These are phyloP conservation scores for Rhagonycha lutea DNA, from an alignment of 2,888 invertebrate species.

Conservation along the genomic window DNA sequence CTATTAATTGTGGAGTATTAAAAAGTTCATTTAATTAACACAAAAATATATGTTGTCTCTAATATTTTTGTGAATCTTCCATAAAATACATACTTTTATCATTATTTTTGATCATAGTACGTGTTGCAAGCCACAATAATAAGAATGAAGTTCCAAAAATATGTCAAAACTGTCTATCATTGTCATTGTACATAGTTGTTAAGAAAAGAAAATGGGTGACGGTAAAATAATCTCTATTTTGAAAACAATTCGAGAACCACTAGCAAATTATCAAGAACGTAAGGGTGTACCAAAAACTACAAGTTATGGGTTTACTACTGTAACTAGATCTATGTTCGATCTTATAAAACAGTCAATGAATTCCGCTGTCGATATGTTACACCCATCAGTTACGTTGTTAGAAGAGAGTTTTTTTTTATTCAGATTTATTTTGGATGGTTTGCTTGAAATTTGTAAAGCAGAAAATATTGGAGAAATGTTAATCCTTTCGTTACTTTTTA, in stretches of 20 bases:
- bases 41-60: too few relatives aligned
- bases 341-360: not conserved
- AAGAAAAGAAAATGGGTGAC: not conserved
- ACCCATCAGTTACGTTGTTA: not conserved
- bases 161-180: not conserved
- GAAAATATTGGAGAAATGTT: not conserved
- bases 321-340: not conserved
- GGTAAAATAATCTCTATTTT: not conserved
- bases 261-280: not conserved
- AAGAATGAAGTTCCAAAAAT: too few relatives aligned
- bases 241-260: not conserved
- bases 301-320: not conserved
- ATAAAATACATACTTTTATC: not conserved
- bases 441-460: not conserved
- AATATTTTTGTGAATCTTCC: too few relatives aligned
- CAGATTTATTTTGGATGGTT: not conserved
- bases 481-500: not conserved
- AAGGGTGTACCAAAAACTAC: not conserved
- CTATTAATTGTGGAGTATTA: too few relatives aligned
- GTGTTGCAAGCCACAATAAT: not conserved
- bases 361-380: not conserved
- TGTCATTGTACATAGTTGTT: not conserved
- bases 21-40: too few relatives aligned
- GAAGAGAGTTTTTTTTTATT: not conserved
- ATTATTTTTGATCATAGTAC: not conserved